A percentile compares a stretch with the other conserved stretches of the same genome.
Conservation (phyloP, 2,888 invertebrate genomes). For the Chydorus sphaericus region DNA sequence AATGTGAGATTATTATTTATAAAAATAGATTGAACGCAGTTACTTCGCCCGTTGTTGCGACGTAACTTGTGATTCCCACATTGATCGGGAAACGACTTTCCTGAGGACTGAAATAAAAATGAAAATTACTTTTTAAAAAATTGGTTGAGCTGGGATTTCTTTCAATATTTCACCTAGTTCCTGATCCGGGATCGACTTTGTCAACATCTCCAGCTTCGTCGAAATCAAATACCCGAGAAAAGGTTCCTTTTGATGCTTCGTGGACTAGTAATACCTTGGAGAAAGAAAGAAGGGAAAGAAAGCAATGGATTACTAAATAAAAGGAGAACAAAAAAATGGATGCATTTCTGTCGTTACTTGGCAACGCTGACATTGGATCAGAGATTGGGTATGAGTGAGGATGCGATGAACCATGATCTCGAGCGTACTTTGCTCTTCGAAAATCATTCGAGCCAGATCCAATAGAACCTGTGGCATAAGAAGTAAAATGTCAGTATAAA, state of each 20-base stretch:
- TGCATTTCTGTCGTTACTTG: too few relatives aligned
- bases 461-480: conserved; percentile 48
- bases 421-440: conserved; percentile 90
- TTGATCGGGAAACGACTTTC: conserved; percentile 90
- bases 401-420: conserved; percentile 89
- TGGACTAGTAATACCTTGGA: conserved; percentile 70
- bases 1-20: too few relatives aligned
- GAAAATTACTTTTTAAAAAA: neutral
- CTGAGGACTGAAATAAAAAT: conserved; percentile 47
- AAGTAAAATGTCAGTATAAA: conserved; percentile 4
- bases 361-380: conserved; percentile 86
- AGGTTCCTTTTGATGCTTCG: conserved; percentile 78
- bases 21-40: too few relatives aligned
- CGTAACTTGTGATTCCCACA: conserved; percentile 86
- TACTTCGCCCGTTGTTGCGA: conserved; percentile 90
- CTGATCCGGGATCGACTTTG: conserved; percentile 31
- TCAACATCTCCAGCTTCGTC: conserved; percentile 71
- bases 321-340: too few relatives aligned
- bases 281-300: neutral
- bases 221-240: conserved; percentile 85
- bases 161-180: conserved; percentile 5
- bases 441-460: conserved; percentile 89
- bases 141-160: neutral
- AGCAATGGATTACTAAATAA: neutral
- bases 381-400: conserved; percentile 80